Percentiles rank a stretch among this genome's conserved stretches.
Evolutionary conservation across 35 echinoderm and acorn worm species (phyloP).

Genomic region (Strongylocentrotus purpuratus): DNA sequence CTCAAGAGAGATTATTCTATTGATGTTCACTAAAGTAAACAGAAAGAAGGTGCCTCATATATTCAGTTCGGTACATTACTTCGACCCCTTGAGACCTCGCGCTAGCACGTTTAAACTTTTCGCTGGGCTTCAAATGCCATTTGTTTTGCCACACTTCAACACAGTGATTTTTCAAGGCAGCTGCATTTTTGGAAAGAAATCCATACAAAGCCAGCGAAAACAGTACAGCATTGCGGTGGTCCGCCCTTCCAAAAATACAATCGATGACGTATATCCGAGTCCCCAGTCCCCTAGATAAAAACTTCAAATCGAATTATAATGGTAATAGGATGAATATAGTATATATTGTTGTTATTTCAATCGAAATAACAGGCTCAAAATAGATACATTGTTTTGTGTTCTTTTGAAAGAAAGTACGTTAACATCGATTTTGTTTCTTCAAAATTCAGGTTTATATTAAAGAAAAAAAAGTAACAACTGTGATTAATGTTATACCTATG

Average conservation of each 20-base stretch:
- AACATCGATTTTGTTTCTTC: background rate
- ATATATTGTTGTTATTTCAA: background rate
- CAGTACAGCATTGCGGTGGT: background rate
- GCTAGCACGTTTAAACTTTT: background rate
- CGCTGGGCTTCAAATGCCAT: background rate
- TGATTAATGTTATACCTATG: background rate
- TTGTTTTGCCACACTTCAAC: background rate
- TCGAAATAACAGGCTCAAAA: background rate
- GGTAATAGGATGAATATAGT: background rate
- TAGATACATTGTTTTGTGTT: background rate
- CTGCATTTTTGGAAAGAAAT: background rate
- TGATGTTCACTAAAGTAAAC: no score
- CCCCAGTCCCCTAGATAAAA: background rate
- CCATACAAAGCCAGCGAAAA: background rate
- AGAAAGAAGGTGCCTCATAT: no score
- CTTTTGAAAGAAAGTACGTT: background rate
- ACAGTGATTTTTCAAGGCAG: background rate
- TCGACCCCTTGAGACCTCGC: no score
- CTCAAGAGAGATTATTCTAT: no score
- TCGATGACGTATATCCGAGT: background rate
- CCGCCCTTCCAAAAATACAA: background rate
- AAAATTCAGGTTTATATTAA: background rate
- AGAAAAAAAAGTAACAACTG: no score
- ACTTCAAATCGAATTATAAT: background rate
- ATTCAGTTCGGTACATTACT: no score